Evolutionary conservation across 2,113 vertebrate genomes (phyloP), one percentile per base, ranked within the genome.

Genomic region (Melanerpes formicivorus): DNA sequence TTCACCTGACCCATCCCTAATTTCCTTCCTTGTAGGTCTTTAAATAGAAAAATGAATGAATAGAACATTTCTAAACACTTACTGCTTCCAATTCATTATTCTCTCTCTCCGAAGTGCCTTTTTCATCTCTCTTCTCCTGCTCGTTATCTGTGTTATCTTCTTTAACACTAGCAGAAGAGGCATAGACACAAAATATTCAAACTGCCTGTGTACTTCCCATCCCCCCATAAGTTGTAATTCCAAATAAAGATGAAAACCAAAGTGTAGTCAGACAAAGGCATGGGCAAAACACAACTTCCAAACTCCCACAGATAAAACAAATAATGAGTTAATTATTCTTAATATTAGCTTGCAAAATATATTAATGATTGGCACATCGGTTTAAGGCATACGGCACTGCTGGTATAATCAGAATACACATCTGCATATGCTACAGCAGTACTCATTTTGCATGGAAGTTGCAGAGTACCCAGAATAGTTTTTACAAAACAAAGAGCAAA

Each of bases 101-200:
- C 85, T 96, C 97, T 96, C 97, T 97, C 80, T 99, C 99, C 0
- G 88, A 91, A 93, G 93, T 70, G 55, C 98, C 98, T 94, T 98
- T 99, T 96, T 99, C 99, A 6, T 97, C 97, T 58, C 93, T 97
- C 90, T 98, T 99, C 73, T 99, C 98, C 81, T 98, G 98, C 30
- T 99, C 99, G 0, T 98, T 98, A 90, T 99, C 99, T 25, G 96
- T 96, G 69, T 97, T 96, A 50, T 99, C 99, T 75, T 99, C 99
- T 95, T 98, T 99, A 89, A 98, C 96, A 78, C 99, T 99, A 96
- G 25, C 21, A 93, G 82, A 91, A 95, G 84, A 86, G 79, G 94
- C 23, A 84, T 19, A 95, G 69, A 88, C 19, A 65, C 26, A 67
- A n/a, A 56, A 34, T 44, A 58, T 76, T 95, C 91, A 93, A 93